Percentiles rank a stretch among this genome's conserved stretches.
Conservation (phyloP, 1,140 invertebrate genomes). For the Ostrea edulis region DNA sequence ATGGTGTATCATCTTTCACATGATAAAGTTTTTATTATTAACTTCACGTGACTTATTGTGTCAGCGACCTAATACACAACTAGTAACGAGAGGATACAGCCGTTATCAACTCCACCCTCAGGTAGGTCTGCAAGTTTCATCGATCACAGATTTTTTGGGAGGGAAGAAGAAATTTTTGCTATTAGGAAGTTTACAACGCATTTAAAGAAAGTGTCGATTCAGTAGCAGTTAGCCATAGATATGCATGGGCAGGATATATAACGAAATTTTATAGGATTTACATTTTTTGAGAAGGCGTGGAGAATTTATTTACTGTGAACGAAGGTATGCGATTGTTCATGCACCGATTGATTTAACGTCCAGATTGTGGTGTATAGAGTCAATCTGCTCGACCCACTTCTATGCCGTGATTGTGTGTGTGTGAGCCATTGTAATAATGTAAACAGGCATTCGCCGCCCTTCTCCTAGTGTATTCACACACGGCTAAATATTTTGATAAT, state of each 20-base stretch:
- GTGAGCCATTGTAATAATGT: not conserved
- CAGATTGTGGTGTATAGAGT: too few relatives aligned
- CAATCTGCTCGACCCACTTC: not conserved
- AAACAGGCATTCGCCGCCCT: not conserved
- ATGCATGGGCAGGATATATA: not conserved
- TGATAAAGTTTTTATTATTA: not conserved
- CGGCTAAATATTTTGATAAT: not conserved
- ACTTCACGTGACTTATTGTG: not conserved
- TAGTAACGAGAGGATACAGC: not conserved
- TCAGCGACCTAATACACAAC: not conserved
- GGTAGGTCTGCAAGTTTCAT: not conserved
- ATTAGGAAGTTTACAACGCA: not conserved
- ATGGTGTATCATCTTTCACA: constrained; percentile 10
- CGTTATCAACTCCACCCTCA: not conserved
- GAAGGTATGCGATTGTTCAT: too few relatives aligned
- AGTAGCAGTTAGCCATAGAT: not conserved
- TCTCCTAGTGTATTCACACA: not conserved
- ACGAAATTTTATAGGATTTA: too few relatives aligned
- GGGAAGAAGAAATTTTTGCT: not conserved
- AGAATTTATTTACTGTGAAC: not conserved
- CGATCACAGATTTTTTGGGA: not conserved
- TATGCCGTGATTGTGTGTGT: not conserved
- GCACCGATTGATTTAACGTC: too few relatives aligned
- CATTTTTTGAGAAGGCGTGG: not conserved
- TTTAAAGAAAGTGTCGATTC: not conserved